These are phyloP conservation scores for Pantherophis vulpinus DNA, from an alignment of 2,797 vertebrate species.

Conservation along the genomic window DNA sequence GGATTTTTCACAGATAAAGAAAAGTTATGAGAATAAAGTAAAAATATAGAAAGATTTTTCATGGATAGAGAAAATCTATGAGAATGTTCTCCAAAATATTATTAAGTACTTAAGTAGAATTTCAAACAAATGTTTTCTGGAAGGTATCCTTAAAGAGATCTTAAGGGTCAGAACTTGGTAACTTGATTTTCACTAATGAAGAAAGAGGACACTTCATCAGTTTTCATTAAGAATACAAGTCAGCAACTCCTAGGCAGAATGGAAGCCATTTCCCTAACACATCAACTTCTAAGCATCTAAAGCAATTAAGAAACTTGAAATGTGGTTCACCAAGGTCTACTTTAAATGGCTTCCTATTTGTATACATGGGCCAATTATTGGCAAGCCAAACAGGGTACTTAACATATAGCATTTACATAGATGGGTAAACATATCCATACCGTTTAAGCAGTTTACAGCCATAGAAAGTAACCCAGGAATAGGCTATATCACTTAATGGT, in stretches of 20 bases:
- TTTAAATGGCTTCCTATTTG: constrained; percentile 35
- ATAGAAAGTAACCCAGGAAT: constrained; percentile 43
- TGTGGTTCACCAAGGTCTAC: background rate
- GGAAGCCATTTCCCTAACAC: background rate
- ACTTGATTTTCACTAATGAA: background rate
- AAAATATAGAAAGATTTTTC: background rate
- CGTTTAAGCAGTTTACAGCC: constrained; percentile 47
- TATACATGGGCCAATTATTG: constrained; percentile 34
- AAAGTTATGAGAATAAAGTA: background rate
- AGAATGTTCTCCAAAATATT: background rate
- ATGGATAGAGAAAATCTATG: background rate
- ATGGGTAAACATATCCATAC: constrained; percentile 62
- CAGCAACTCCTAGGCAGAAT: background rate
- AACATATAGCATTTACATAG: constrained; percentile 57
- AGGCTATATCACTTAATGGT: constrained; percentile 59
- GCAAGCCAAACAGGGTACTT: constrained; percentile 38
- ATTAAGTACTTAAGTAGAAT: background rate
- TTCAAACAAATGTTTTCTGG: background rate
- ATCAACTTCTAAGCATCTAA: background rate
- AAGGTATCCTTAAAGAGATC: background rate
- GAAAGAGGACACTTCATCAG: background rate
- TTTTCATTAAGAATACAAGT: background rate
- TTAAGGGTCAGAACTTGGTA: background rate
- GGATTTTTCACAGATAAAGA: background rate
- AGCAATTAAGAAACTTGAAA: background rate